phyloP scores from a whole-genome alignment of 2,113 vertebrate genomes.

The Psammodynastes pulverulentus region DNA sequence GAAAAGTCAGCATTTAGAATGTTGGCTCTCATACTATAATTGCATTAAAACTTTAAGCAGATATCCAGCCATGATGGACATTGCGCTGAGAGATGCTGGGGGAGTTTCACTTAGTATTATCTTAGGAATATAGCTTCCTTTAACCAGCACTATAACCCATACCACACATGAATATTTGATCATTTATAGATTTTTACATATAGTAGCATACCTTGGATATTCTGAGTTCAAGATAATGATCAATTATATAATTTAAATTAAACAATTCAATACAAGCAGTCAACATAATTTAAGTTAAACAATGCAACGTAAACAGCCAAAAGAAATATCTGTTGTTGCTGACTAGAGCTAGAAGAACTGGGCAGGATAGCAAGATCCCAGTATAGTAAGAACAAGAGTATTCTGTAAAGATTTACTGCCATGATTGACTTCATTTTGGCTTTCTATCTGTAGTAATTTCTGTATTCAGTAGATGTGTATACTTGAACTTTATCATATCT shows the following conservation, averaged over 20 bases:
- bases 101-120: background rate
- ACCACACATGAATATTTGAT: background rate
- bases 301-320: background rate
- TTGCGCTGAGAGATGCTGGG: background rate
- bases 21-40: background rate
- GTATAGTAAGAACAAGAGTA: background rate
- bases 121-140: background rate
- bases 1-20: background rate
- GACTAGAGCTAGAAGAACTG: background rate
- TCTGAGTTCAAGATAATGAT: background rate
- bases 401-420: background rate
- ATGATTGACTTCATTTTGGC: background rate
- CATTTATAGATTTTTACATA: background rate
- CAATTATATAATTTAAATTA: background rate
- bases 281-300: background rate
- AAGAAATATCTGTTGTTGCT: background rate
- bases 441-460: background rate
- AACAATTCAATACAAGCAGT: background rate
- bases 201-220: background rate
- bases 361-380: background rate
- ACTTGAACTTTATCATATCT: background rate
- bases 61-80: background rate
- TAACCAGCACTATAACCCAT: background rate
- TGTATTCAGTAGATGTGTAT: background rate
- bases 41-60: background rate